Evolutionary conservation across 2,113 vertebrate genomes (phyloP).

Genomic region (Trematomus loennbergii): DNA sequence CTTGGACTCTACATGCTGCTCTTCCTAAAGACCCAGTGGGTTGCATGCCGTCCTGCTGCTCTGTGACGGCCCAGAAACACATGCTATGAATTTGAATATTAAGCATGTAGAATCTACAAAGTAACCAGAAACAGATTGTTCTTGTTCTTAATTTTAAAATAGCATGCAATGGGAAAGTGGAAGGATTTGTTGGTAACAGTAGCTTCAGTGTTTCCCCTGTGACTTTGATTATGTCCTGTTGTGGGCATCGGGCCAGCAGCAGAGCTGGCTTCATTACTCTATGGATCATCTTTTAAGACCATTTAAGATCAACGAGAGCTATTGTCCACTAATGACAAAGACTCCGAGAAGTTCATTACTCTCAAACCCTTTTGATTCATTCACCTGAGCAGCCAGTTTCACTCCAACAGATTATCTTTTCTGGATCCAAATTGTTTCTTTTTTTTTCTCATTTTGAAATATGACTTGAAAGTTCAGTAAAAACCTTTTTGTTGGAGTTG

Average conservation of each 20-base stretch:
- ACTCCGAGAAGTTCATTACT: slow-evolving; percentile 79
- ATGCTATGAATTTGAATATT: slow-evolving; percentile 71
- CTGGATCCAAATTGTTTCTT: slow-evolving; percentile 33
- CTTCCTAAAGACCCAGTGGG: slow-evolving; percentile 55
- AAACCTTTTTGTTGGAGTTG: slow-evolving; percentile 55
- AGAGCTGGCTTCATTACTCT: slow-evolving; percentile 82
- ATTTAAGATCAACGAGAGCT: slow-evolving; percentile 83
- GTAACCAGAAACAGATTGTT: slow-evolving; percentile 55
- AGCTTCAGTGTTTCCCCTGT: slow-evolving; percentile 61
- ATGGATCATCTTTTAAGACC: slow-evolving; percentile 88
- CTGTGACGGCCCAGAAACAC: slow-evolving; percentile 52
- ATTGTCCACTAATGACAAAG: slow-evolving; percentile 70
- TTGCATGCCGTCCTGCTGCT: slow-evolving; percentile 60
- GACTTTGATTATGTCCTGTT: slow-evolving; percentile 79
- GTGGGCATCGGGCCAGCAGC: slow-evolving; percentile 75
- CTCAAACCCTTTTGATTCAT: slow-evolving; percentile 70
- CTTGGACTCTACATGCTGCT: slow-evolving; percentile 65
- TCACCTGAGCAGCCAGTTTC: slow-evolving; percentile 41
- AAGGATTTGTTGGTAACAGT: slow-evolving; percentile 65
- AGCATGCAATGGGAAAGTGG: neutral
- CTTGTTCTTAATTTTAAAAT: slow-evolving; percentile 24
- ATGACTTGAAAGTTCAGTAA: slow-evolving; percentile 59
- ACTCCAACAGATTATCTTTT: too few relatives aligned
- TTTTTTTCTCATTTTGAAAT: slow-evolving; percentile 12
- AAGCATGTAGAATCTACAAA: slow-evolving; percentile 21